These are phyloP conservation scores for Crenuchus spilurus DNA, from an alignment of 2,797 vertebrate species.

Conservation along the genomic window DNA sequence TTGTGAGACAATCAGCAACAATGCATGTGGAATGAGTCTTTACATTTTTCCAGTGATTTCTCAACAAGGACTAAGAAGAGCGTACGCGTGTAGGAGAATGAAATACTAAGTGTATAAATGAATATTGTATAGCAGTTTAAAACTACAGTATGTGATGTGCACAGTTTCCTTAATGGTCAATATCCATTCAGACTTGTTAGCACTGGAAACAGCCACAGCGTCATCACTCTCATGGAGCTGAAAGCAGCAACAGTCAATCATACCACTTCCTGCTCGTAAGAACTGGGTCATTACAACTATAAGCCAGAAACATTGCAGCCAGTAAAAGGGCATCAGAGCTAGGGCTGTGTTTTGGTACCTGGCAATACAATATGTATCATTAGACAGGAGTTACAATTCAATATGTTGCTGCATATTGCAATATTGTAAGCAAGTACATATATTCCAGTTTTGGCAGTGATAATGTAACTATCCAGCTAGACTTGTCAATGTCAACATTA, in stretches of 20 bases:
- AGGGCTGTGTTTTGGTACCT: too few relatives aligned
- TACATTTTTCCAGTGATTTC: constrained; percentile 42
- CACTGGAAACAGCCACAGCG: constrained; percentile 13
- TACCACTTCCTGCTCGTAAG: constrained; percentile 23
- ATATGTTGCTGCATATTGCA: too few relatives aligned
- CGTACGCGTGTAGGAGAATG: constrained; percentile 37
- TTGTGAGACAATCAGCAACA: constrained; percentile 64
- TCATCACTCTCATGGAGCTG: constrained; percentile 46
- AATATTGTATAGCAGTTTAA: neutral
- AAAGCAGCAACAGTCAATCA: constrained; percentile 47
- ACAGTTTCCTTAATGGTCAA: constrained; percentile 13
- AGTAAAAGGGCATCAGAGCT: neutral
- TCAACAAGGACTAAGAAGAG: constrained; percentile 44
- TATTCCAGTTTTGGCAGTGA: too few relatives aligned
- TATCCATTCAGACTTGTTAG: constrained; percentile 19
- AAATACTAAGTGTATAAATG: constrained; percentile 1
- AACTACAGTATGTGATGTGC: constrained; percentile 6
- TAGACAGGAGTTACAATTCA: too few relatives aligned
- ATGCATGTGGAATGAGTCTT: constrained; percentile 52
- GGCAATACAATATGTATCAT: too few relatives aligned
- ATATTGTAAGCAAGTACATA: too few relatives aligned
- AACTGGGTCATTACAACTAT: constrained; percentile 27
- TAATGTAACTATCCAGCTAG: too few relatives aligned
- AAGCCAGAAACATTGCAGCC: constrained; percentile 3
- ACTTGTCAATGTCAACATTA: too few relatives aligned